These are phyloP conservation scores for Axea sp. DNA, from an alignment of 2,888 invertebrate genomes.

Conservation along the genomic window DNA sequence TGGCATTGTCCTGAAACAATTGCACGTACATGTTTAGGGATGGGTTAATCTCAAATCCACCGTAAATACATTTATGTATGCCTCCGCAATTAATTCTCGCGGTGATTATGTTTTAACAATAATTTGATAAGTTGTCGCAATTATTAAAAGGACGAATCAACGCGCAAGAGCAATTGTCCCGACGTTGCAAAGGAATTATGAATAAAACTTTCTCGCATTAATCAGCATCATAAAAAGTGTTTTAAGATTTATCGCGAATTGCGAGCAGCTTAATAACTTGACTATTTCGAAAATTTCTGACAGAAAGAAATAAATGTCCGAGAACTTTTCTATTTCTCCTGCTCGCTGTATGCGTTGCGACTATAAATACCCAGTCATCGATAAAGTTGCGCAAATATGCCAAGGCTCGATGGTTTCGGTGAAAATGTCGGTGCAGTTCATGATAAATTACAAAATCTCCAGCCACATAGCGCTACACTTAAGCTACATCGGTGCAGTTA, in stretches of 20 bases:
- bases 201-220: slow-evolving; percentile 25
- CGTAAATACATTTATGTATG: slow-evolving; percentile 40
- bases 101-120: slow-evolving; percentile 38
- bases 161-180: slow-evolving; percentile 6
- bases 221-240: slow-evolving; percentile 18
- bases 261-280: slow-evolving; percentile 28
- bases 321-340: slow-evolving; percentile 35
- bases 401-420: slow-evolving; percentile 47
- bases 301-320: slow-evolving; percentile 34
- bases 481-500: slow-evolving; percentile 71
- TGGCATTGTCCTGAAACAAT: slow-evolving; percentile 77
- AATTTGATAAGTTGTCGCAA: slow-evolving; percentile 33
- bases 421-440: slow-evolving; percentile 62
- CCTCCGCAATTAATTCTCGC: slow-evolving; percentile 34
- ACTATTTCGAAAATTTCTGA: slow-evolving; percentile 38
- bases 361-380: slow-evolving; percentile 51
- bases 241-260: slow-evolving; percentile 21
- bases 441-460: slow-evolving; percentile 69
- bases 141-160: slow-evolving; percentile 6
- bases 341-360: slow-evolving; percentile 15
- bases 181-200: slow-evolving; percentile 5
- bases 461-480: slow-evolving; percentile 67
- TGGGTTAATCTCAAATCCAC: slow-evolving; percentile 42
- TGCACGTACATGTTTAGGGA: slow-evolving; percentile 56
- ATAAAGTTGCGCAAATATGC: slow-evolving; percentile 54